Evolutionary conservation across 2,797 vertebrate genomes (phyloP).

Genomic region (Phrynocephalus vlangalii): DNA sequence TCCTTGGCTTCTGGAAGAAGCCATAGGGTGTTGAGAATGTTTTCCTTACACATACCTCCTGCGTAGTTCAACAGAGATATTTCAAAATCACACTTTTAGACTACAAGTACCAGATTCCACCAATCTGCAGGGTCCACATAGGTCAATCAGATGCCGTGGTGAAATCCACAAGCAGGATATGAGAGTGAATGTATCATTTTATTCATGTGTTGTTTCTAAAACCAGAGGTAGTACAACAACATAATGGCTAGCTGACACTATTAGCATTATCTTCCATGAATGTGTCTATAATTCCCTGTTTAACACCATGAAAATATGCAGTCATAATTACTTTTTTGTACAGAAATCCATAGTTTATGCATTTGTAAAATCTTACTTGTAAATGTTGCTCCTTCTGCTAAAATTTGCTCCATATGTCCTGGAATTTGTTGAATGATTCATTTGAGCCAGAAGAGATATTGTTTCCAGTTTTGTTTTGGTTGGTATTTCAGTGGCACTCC

Average conservation of each 20-base stretch:
- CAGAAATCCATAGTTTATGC: not conserved
- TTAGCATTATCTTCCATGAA: not conserved
- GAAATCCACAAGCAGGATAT: not conserved
- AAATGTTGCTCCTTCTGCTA: not conserved
- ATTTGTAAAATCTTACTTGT: not conserved
- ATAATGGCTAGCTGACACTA: too few species aligned
- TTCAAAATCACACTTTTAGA: too few species aligned
- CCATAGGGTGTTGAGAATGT: too few species aligned
- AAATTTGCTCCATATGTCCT: not conserved
- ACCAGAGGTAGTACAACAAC: too few species aligned
- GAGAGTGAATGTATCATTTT: not conserved
- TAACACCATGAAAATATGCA: not conserved
- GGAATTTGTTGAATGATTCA: not conserved
- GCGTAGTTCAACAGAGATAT: too few species aligned
- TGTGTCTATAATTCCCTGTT: not conserved
- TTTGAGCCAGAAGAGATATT: not conserved
- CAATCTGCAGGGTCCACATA: too few species aligned
- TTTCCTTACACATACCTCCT: too few species aligned
- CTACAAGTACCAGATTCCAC: too few species aligned
- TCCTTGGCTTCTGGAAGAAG: too few species aligned
- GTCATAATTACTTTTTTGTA: not conserved
- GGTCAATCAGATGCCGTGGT: too few species aligned
- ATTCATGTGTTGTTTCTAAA: not conserved
- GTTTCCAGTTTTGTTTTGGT: not conserved
- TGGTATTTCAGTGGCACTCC: not conserved